A percentile compares a stretch with the other conserved stretches of the same genome.
Conservation (phyloP, 2,888 invertebrate species). For the Cataglyphis cursor region DNA sequence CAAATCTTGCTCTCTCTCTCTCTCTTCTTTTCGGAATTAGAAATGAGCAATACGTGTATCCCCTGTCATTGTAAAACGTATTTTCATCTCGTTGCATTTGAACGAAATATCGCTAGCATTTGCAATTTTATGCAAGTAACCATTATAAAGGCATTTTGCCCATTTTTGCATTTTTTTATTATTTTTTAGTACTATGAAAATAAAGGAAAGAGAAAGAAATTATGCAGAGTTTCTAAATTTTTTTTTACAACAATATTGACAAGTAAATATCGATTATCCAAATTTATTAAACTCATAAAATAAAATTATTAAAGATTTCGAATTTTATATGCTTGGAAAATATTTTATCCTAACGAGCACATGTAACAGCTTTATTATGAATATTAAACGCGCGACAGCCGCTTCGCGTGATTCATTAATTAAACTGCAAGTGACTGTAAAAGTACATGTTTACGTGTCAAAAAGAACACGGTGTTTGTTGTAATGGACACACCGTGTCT, state of each 20-base stretch:
- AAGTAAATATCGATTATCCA: neutral
- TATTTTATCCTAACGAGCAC: neutral
- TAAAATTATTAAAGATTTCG: neutral
- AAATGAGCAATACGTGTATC: neutral
- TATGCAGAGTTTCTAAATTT: neutral
- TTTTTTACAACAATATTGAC: neutral
- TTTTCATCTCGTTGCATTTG: neutral
- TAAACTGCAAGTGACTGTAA: neutral
- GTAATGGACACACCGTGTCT: neutral
- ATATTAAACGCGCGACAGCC: neutral
- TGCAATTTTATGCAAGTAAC: neutral
- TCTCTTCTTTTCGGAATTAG: neutral
- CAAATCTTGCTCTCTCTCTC: conserved; percentile 16
- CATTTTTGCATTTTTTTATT: neutral
- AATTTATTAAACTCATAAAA: neutral
- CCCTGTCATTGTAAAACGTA: neutral
- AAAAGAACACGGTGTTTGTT: neutral
- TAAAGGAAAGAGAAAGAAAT: neutral
- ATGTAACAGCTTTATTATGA: neutral
- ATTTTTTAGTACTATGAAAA: neutral
- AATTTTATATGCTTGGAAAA: neutral
- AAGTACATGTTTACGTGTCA: neutral
- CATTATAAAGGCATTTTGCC: neutral
- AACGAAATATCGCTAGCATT: neutral
- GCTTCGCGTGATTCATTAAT: neutral